Base-by-base conservation (phyloP, 2,888 invertebrate species). In the Periphyllus acericola region DNA sequence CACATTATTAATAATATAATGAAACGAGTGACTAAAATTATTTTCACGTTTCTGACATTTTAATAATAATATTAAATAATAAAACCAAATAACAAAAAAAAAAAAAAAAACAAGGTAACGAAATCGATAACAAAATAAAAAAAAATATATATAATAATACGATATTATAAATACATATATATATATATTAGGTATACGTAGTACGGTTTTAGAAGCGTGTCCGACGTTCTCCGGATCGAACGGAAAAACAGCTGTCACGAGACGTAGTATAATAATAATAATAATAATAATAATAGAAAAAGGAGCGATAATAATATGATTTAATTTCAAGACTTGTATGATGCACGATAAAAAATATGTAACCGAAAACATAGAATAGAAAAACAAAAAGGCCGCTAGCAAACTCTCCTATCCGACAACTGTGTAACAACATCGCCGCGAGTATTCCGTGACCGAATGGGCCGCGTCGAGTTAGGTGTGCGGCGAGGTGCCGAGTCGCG, bases 51-150 rank as follows among this genome's bases (percentile, higher is more conserved):
- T 78, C 32, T 66, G 76, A 66, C 34, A 84, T 32, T n/a, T n/a
- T 71, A 71, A 83, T 74, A 83, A 83, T 55, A 55, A 46, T 84
- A 76, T 55, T 60, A 75, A 86, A 86, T 66, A 74, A 74, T 81
- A 87, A 80, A 87, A 87, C 87, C 80, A n/a, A 80, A 81, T 87
- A 87, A 87, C 80, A 74, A 86, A 80, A 80, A 86, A 86, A 76
- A 76, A 55, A 76, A 79, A 46, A 85, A 71, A 36, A 85, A 66
- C 74, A 74, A 81, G 81, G 81, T 87, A 87, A 87, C 87, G 72
- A 74, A 78, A 19, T 78, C 66, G n/a, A 78, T 87, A 87, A 87
- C 87, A 66, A 81, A 80, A 87, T 40, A 75, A 81, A 79, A 78
- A 79, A 81, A 40, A 76, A 46, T 11, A 40, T 6, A 52, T 1